Percentiles rank a stretch among this genome's conserved stretches.
These are phyloP conservation scores for Bubo bubo DNA, from an alignment of 2,113 vertebrate species.

Conservation along the genomic window DNA sequence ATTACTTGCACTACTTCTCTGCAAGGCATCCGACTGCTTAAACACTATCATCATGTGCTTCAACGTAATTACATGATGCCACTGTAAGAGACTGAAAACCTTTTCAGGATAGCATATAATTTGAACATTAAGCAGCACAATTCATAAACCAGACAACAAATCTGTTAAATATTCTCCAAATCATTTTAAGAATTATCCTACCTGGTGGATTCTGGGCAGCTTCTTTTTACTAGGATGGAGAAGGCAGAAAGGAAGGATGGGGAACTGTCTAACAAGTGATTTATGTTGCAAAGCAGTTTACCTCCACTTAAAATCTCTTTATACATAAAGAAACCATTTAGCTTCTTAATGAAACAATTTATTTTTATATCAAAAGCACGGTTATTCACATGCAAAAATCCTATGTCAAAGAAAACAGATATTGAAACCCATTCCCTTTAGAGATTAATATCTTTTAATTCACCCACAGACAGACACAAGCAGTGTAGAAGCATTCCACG, in stretches of 20 bases:
- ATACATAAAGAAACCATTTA: neutral
- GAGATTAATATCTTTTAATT: neutral
- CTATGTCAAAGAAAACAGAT: neutral
- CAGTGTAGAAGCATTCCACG: neutral
- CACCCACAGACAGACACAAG: neutral
- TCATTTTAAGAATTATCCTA: neutral
- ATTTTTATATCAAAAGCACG: neutral
- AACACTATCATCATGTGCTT: conserved; percentile 12
- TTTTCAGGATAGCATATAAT: neutral
- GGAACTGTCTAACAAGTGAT: neutral
- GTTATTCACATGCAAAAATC: conserved; percentile 24
- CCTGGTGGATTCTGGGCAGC: neutral
- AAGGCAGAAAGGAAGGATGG: neutral
- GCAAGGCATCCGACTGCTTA: conserved; percentile 25
- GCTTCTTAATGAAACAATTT: neutral
- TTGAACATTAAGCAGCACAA: neutral
- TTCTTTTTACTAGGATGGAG: rapidly evolving
- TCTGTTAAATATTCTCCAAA: neutral
- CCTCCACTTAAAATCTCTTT: neutral
- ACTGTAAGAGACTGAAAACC: neutral
- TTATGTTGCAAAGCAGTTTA: neutral
- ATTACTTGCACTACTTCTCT: conserved; percentile 36
- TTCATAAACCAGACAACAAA: neutral
- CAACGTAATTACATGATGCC: neutral
- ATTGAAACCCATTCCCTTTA: neutral